Evolutionary conservation across 2,888 invertebrate genomes (phyloP), one percentile per base, ranked within the genome.

Genomic region (Eulithis prunata): DNA sequence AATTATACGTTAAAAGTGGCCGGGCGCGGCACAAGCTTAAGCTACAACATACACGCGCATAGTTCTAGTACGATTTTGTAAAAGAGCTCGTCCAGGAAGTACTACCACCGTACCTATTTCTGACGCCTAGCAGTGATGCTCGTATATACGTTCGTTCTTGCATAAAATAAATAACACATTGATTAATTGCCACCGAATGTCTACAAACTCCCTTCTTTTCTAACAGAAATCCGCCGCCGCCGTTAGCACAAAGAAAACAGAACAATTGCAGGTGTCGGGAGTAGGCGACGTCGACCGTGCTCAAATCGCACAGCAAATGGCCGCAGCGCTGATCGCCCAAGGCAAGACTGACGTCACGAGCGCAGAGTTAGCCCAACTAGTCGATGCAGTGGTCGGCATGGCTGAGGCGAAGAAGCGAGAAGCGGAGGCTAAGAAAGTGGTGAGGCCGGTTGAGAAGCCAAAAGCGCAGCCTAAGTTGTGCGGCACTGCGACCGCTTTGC

Each of bases 291-390:
- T 97, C 64, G 97, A 97, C 81, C 96, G 97, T 75, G 95, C 95
- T 38, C 95, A 96, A 60, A 96, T 97, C 72, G 97, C 97, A 1
- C 95, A 95, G 75, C 97, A 97, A 84, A 95, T 97, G 85, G 97
- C 97, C 0, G 95, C 95, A 38, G 96, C 96, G 1, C 90, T 98
- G 49, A 93, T 97, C 10, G 94, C 95, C 14, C 96, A 97, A 85
- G 97, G 97, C 54, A 95, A 96, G 83, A 96, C 96, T 0, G 96
- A 97, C 85, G 96, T 97, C 6, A 95, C 96, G 4, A 95, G 96
- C 60, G 95, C 95, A 58, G 97, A 97, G 79, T 89, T 97, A 69
- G 96, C 97, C 75, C 95, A 96, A 70, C 91, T 97, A 0, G 96
- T 97, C 41, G 96, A 97, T 75, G 95, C 97, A 12, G 97, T 97